A percentile compares a stretch with the other conserved stretches of the same genome.
Conservation (phyloP, 2,113 vertebrate species). For the Gyps fulvus region DNA sequence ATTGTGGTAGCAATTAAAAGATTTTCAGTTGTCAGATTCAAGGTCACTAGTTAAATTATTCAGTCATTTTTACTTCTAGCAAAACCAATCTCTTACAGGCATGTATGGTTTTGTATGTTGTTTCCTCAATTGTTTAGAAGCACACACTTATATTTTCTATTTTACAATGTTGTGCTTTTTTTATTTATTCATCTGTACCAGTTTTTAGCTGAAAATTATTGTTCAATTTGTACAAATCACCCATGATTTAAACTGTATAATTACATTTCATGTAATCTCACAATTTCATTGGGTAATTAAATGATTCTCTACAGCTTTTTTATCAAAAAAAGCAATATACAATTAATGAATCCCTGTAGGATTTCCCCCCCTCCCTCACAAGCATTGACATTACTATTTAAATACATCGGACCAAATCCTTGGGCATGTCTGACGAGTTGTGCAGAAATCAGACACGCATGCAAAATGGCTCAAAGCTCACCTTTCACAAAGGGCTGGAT, state of each 20-base stretch:
- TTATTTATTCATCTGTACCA: constrained; percentile 55
- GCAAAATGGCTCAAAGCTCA: background rate
- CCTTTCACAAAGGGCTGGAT: background rate
- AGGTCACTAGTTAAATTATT: constrained; percentile 52
- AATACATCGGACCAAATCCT: constrained; percentile 31
- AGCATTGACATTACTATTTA: constrained; percentile 56
- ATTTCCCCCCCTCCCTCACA: background rate
- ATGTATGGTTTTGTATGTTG: constrained; percentile 16
- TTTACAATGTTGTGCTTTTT: constrained; percentile 70
- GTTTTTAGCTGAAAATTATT: constrained; percentile 59
- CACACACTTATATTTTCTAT: constrained; percentile 39
- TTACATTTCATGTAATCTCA: constrained; percentile 66
- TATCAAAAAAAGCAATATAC: constrained; percentile 57
- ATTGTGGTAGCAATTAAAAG: constrained; percentile 47
- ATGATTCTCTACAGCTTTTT: constrained; percentile 60
- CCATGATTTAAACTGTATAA: constrained; percentile 52
- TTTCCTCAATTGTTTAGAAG: constrained; percentile 52
- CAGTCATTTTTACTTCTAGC: constrained; percentile 30
- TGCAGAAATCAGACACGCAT: background rate
- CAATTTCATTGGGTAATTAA: constrained; percentile 54
- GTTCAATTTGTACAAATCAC: constrained; percentile 55
- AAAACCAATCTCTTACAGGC: constrained; percentile 37
- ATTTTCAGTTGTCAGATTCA: constrained; percentile 59
- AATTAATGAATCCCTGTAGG: constrained; percentile 51
- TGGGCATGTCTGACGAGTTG: background rate